Percentiles rank a stretch among this genome's conserved stretches.
These are phyloP conservation scores for Pheosia tremula DNA, from an alignment of 2,888 invertebrate species.

Conservation along the genomic window DNA sequence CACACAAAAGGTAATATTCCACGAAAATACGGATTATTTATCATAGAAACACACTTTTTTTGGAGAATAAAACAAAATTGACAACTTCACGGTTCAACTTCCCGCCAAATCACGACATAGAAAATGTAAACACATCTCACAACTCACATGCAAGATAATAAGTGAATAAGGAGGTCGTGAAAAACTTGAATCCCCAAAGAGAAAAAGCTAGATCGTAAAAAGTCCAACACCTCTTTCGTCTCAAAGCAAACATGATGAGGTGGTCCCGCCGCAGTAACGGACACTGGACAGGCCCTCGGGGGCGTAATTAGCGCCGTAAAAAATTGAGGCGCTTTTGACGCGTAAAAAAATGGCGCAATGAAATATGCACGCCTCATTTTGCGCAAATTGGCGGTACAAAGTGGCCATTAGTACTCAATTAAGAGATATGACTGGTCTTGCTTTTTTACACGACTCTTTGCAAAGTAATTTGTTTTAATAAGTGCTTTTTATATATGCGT, in stretches of 20 bases:
- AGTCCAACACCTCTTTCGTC: background rate
- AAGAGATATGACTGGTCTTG: constrained; percentile 60
- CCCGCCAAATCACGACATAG: too few species aligned
- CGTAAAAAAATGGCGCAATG: constrained; percentile 57
- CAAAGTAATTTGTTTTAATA: background rate
- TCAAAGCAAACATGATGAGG: background rate
- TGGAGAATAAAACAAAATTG: too few species aligned
- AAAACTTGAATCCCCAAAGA: too few species aligned
- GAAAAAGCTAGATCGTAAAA: background rate
- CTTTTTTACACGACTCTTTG: constrained; percentile 43
- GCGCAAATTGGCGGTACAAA: constrained; percentile 58
- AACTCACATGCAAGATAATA: too few species aligned
- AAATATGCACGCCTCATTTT: constrained; percentile 68
- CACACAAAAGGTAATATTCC: too few species aligned
- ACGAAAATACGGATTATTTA: too few species aligned
- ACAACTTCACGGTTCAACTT: too few species aligned
- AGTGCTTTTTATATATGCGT: constrained; percentile 21
- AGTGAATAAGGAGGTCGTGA: too few species aligned
- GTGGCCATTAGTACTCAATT: constrained; percentile 64
- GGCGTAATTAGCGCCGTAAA: constrained; percentile 69
- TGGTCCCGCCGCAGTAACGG: background rate
- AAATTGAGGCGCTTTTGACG: constrained; percentile 59
- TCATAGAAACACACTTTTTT: too few species aligned
- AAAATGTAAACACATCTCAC: too few species aligned
- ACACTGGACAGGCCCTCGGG: constrained; percentile 48